Evolutionary conservation across 2,113 vertebrate species (phyloP).

Genomic region (Fregata magnificens): DNA sequence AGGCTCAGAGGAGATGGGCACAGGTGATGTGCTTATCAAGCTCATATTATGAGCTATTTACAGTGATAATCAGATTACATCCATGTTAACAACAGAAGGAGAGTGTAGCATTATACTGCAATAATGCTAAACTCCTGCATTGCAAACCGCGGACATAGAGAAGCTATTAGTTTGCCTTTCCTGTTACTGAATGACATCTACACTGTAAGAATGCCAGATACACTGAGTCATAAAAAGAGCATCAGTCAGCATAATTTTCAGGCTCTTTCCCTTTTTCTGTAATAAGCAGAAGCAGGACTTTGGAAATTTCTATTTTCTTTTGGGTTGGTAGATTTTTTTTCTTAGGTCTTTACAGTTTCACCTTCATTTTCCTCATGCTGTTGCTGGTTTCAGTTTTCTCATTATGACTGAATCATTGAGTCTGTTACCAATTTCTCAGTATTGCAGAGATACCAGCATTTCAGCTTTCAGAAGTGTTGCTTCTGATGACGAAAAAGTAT

Average conservation of each 20-base stretch:
- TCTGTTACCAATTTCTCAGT: not conserved
- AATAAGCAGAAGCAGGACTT: conserved; percentile 13
- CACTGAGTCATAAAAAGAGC: not conserved
- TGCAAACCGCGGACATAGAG: fast-evolving
- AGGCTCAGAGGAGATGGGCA: not conserved
- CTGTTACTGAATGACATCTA: not conserved
- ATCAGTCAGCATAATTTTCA: not conserved
- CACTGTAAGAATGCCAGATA: not conserved
- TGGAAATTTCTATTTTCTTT: not conserved
- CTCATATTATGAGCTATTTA: not conserved
- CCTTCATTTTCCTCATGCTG: not conserved
- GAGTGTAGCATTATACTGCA: not conserved
- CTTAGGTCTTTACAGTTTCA: not conserved
- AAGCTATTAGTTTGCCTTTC: not conserved
- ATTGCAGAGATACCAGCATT: not conserved
- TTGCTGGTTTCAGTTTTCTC: not conserved
- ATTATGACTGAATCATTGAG: not conserved
- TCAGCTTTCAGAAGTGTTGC: not conserved
- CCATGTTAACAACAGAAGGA: not conserved
- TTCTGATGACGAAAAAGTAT: not conserved
- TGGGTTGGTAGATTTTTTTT: not conserved
- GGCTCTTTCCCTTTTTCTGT: not conserved
- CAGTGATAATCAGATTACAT: not conserved
- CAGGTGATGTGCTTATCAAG: not conserved
- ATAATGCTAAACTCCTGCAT: not conserved